Evolutionary conservation across 2,113 vertebrate genomes (phyloP).

Genomic region (Raja brachyura): DNA sequence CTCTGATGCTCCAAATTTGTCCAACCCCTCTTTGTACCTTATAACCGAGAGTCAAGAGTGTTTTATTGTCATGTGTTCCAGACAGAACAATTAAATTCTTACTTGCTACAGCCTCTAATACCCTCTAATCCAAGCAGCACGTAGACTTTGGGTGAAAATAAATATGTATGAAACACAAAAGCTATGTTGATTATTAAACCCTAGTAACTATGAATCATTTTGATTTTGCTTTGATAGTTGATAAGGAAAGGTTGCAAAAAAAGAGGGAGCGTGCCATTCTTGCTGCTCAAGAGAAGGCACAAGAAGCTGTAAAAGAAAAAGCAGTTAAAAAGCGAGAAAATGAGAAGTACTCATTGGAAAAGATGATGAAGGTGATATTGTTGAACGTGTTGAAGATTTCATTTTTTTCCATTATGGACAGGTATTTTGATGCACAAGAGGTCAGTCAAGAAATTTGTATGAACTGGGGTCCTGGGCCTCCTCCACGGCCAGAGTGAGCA

Average conservation of each 20-base stretch:
- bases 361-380: constrained; percentile 74
- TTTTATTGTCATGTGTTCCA: too few species aligned
- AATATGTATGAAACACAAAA: background rate
- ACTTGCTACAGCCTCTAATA: too few species aligned
- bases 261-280: constrained; percentile 68
- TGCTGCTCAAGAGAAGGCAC: constrained; percentile 66
- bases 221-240: constrained; percentile 52
- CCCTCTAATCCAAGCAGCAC: too few species aligned
- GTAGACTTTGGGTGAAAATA: background rate
- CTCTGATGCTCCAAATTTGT: too few species aligned
- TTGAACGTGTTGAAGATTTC: background rate
- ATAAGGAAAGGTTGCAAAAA: constrained; percentile 63
- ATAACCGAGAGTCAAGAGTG: too few species aligned
- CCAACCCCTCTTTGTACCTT: too few species aligned
- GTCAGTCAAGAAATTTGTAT: background rate
- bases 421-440: background rate
- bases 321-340: constrained; percentile 60
- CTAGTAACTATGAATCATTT: background rate
- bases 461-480: too few species aligned
- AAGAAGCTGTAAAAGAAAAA: constrained; percentile 57
- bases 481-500: too few species aligned
- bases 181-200: background rate
- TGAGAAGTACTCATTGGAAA: constrained; percentile 70
- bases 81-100: too few species aligned
- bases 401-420: background rate